Base-by-base conservation (phyloP, 2,888 invertebrate genomes). In the Ectemnius lituratus region DNA sequence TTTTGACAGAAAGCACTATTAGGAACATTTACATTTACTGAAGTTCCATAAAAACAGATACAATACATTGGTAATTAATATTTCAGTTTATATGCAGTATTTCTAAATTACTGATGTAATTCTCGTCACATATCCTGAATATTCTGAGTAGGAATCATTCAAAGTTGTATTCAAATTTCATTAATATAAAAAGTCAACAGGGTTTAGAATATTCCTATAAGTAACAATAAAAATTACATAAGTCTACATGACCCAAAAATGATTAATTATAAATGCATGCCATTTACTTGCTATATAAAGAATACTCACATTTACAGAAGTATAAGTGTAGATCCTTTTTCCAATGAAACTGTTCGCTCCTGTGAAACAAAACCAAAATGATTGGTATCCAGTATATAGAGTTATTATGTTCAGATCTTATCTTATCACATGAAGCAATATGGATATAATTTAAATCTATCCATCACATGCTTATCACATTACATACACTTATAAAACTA, bases 271-370 rank as follows among this genome's bases (percentile, higher is more conserved):
- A 47, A 58, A 18, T 3, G n/a, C 81, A 81, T 82, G 82, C 81
- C 70, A 57, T 11, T 52, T 52, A 37, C 11, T 5, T 37, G 4
- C 13, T 4, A 13, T 37, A 37, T 4, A 13, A 5, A 52, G 20
- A 60, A 1, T 70, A 83, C 83, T 83, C 78, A 83, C 83, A 47
- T 73, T 73, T 76, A 73, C 59, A 58, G 57, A 62, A 28, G 16
- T 73, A 65, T 45, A 61, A 67, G 72, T 69, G 68, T 62, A 61
- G 58, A 70, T 69, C 58, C 68, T 62, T 70, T 70, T 66, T 70
- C 69, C 56, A 62, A 75, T 49, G 71, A 78, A 72, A 76, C 37
- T 61, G 62, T 75, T 66, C 74, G 61, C 61, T 70, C 57, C 72
- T 78, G 81, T 83, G 78, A 27, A 79, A 83, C 62, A 61, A 56